Percentiles rank a stretch among this genome's conserved stretches.
Evolutionary conservation across 2,888 invertebrate genomes (phyloP).

Genomic region (Lasioglossum morio): DNA sequence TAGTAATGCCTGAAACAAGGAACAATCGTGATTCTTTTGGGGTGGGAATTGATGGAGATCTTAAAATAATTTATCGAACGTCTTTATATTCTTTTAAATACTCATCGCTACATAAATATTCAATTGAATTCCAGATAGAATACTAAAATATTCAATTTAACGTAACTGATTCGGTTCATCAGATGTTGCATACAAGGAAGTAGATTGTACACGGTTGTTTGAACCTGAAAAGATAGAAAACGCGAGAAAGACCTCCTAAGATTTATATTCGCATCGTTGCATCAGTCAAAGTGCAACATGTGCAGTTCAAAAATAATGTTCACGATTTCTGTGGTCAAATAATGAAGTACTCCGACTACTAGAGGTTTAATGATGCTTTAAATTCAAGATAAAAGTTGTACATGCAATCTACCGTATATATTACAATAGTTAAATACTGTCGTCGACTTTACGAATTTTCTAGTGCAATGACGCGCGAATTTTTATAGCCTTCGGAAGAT

Average conservation of each 20-base stretch:
- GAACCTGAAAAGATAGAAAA: background rate
- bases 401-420: background rate
- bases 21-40: background rate
- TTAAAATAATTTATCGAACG: background rate
- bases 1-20: background rate
- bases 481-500: background rate
- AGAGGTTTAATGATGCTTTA: background rate
- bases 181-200: background rate
- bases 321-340: background rate
- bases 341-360: background rate
- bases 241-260: background rate
- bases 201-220: background rate
- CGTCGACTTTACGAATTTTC: too few species aligned
- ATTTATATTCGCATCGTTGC: background rate
- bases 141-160: background rate
- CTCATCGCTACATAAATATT: too few species aligned
- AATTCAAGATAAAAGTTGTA: background rate
- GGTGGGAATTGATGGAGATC: background rate
- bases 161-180: background rate
- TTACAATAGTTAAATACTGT: background rate
- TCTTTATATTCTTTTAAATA: background rate
- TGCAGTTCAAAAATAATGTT: background rate
- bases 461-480: background rate
- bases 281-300: background rate
- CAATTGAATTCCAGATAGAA: background rate